Base-by-base conservation (phyloP, 30 jellyfish, hydroid and myxozoan species). In the Aurelia aurita complex sp. Pacific region DNA sequence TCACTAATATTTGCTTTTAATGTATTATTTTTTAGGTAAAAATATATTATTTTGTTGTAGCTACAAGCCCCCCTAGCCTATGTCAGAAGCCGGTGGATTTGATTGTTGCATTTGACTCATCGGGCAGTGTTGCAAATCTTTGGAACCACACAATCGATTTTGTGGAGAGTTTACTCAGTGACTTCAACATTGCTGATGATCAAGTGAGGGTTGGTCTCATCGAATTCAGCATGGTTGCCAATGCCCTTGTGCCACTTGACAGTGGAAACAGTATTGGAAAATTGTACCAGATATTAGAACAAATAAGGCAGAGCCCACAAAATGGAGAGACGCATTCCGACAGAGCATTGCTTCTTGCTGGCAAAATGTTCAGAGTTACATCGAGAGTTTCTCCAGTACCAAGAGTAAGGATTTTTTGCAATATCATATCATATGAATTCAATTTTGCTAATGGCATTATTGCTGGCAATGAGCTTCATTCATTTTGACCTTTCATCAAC, bases 291-390 rank as follows among this genome's bases (percentile, higher is more conserved):
- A 88, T 84, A 3, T 73, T 94, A 61, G 97, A 94, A 66, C 77
- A 70, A 72, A 69, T 82, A 17, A 86, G 99, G 23, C 50, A 34
- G 60, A 54, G 85, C 50, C 99, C 99, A 64, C 99, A 94, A 68
- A 94, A 94, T 61, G 99, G 99, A 54, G 94, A 94, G 65, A 94
- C 99, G n/a, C 87, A 88, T 83, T 67, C 90, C 13, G 96, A 94
- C 64, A 65, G 38, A 63, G 99, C 96, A 19, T 59, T 94, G 34
- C 78, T 80, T 16, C 83, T 97, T 8, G 96, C 97, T 51, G 80
- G 73, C 10, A 94, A 87, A 53, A 63, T 89, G 54, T 94, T 94
- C 82, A 82, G 88, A 34, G 97, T 90, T 2, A 72, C 97, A 15
- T 91, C 90, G 16, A 85, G 85, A 42, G 70, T 80, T 38, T 73